A percentile compares a stretch with the other conserved stretches of the same genome.
Conservation (phyloP, 2,113 vertebrate genomes). For the Formicarius rufipectus region DNA sequence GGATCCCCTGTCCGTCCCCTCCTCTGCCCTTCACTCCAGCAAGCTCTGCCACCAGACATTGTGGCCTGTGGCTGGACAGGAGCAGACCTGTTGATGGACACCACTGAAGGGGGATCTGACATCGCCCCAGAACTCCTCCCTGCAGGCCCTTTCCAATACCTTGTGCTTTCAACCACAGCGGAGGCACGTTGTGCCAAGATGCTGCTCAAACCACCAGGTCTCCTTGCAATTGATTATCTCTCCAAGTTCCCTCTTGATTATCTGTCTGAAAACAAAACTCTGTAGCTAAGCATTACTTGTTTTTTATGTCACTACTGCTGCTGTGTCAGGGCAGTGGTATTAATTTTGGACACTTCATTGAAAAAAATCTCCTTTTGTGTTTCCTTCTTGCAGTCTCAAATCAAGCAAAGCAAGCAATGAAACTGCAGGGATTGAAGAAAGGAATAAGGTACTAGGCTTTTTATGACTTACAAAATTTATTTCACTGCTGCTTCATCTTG, state of each 20-base stretch:
- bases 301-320: constrained; percentile 14
- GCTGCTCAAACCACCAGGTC: neutral
- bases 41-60: neutral
- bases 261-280: constrained; percentile 56
- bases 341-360: neutral
- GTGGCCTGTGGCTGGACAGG: neutral
- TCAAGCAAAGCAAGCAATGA: constrained; percentile 44
- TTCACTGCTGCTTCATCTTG: neutral
- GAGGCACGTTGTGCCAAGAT: rapidly evolving
- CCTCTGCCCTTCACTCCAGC: rapidly evolving
- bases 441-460: neutral
- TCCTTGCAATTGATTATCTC: constrained; percentile 9
- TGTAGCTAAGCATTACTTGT: constrained; percentile 43
- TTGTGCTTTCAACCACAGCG: neutral
- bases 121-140: neutral
- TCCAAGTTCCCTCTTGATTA: constrained; percentile 42
- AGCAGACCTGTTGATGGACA: neutral
- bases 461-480: constrained; percentile 40
- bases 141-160: rapidly evolving
- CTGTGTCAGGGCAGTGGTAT: constrained; percentile 15
- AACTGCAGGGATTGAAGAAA: neutral
- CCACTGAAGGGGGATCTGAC: neutral
- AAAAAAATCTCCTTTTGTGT: neutral
- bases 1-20: neutral
- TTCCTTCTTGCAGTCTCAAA: neutral